A percentile compares a stretch with the other conserved stretches of the same genome.
Conservation (phyloP, 2,113 vertebrate genomes). For the pig (Sus scrofa) region T2T-Sscrofa CM000819.6:105757001-105757500, state of each 20-base stretch:
- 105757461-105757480: background rate
- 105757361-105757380: slow-evolving; percentile 50
- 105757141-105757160: background rate
- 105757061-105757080: background rate
- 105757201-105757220: background rate
- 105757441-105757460: background rate
- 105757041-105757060: background rate
- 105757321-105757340: background rate
- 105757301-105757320: background rate
- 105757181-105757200: background rate
- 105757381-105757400: background rate
- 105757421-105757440: background rate
- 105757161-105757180: background rate
- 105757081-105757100: background rate
- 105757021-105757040: background rate
- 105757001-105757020: background rate
- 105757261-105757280: background rate
- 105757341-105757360: background rate
- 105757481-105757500: background rate
- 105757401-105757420: background rate
- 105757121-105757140: background rate
- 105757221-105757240: background rate
- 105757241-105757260: slow-evolving; percentile 35
- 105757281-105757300: background rate
- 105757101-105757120: background rate